A percentile compares a stretch with the other conserved stretches of the same genome.
Conservation (phyloP, 2,797 vertebrate genomes). For the Bothrops alternatus region DNA sequence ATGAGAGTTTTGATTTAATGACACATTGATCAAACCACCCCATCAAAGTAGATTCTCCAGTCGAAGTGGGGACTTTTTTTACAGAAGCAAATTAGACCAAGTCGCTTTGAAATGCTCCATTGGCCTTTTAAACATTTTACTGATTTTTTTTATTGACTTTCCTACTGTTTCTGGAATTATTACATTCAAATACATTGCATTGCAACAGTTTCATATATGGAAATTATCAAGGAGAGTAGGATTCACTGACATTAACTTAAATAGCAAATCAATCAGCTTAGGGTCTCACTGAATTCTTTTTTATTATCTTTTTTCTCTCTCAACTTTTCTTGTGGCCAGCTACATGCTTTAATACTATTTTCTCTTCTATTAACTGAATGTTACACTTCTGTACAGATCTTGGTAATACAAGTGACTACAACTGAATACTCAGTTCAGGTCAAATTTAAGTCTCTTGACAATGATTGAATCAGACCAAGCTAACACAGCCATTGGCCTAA, state of each 20-base stretch:
- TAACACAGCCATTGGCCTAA: not conserved
- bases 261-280: not conserved
- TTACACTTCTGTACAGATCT: not conserved
- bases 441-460: not conserved
- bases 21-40: not conserved
- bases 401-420: not conserved
- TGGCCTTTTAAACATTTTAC: not conserved
- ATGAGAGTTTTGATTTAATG: not conserved
- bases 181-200: not conserved
- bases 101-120: not conserved
- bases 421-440: not conserved
- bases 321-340: not conserved
- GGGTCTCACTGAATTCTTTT: not conserved
- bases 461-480: not conserved
- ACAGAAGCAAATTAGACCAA: not conserved
- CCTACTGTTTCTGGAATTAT: not conserved
- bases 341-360: not conserved
- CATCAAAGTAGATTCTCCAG: not conserved
- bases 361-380: not conserved
- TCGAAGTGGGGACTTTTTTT: not conserved
- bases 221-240: not conserved
- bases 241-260: not conserved
- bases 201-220: not conserved
- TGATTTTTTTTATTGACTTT: not conserved
- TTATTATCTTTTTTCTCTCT: not conserved